Evolutionary conservation across 2,113 vertebrate species (phyloP).

Genomic region (Chionis minor): DNA sequence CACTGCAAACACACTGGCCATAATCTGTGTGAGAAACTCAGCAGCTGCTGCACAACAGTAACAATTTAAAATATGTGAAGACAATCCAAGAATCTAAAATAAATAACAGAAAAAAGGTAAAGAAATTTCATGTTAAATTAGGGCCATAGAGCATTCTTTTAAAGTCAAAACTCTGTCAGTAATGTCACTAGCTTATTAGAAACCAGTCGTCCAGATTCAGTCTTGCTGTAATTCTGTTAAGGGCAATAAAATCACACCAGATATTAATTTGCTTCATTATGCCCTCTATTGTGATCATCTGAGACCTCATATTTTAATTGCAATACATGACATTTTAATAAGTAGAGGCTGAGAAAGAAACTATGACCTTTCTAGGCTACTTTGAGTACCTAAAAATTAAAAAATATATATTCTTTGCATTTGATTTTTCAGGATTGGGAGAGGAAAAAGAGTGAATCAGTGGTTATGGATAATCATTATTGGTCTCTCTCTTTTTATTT

Average conservation of each 20-base stretch:
- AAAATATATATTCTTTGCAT: neutral
- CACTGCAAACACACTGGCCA: neutral
- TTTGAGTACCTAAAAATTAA: neutral
- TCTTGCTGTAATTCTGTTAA: neutral
- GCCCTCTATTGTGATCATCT: neutral
- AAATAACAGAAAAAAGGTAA: neutral
- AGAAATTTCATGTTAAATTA: neutral
- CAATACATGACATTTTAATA: slow-evolving; percentile 8
- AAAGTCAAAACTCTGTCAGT: neutral
- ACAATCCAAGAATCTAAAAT: neutral
- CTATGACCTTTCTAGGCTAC: neutral
- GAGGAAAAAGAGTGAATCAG: neutral
- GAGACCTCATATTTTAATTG: neutral
- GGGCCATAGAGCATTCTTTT: neutral
- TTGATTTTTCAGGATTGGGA: neutral
- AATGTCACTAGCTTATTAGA: neutral
- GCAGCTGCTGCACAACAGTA: neutral
- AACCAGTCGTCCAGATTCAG: neutral
- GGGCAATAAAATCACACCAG: neutral
- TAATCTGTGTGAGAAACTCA: neutral
- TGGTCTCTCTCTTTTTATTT: neutral
- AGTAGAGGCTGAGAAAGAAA: neutral
- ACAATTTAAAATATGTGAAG: neutral
- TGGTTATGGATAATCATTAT: neutral
- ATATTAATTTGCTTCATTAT: neutral